Evolutionary conservation across 2,888 invertebrate species (phyloP).

Genomic region (Meiosimyza platycephala): DNA sequence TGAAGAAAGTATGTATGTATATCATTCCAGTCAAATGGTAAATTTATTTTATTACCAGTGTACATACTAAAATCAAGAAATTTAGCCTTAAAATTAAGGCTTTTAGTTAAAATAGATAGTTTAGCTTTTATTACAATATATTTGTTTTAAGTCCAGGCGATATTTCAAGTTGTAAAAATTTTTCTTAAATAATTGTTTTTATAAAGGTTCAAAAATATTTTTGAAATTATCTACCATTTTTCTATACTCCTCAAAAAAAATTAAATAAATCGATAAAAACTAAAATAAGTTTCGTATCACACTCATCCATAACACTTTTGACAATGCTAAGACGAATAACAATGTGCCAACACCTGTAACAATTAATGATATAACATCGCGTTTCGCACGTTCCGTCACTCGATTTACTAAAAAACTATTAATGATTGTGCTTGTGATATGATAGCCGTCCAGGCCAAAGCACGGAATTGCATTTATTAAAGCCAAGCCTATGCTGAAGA

Average conservation of each 20-base stretch:
- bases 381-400: constrained; percentile 70
- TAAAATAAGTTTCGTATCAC: constrained; percentile 57
- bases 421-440: constrained; percentile 80
- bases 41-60: too few relatives aligned
- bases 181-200: too few relatives aligned
- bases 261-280: background rate
- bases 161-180: too few relatives aligned
- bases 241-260: background rate
- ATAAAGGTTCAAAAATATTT: background rate
- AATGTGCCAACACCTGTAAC: constrained; percentile 81
- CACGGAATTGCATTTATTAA: constrained; percentile 93
- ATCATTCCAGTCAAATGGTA: too few relatives aligned
- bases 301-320: constrained; percentile 70
- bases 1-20: too few relatives aligned
- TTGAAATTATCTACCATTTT: background rate
- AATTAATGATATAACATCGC: constrained; percentile 75
- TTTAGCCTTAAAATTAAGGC: too few relatives aligned
- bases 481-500: constrained; percentile 90
- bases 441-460: constrained; percentile 92
- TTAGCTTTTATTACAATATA: too few relatives aligned
- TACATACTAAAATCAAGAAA: too few relatives aligned
- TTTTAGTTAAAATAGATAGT: too few relatives aligned
- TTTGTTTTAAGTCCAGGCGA: too few relatives aligned
- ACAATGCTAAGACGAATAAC: constrained; percentile 74
- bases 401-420: constrained; percentile 70